A percentile compares a stretch with the other conserved stretches of the same genome.
Conservation (phyloP, 2,113 vertebrate species). For the Cricetomys ansorgei region DNA sequence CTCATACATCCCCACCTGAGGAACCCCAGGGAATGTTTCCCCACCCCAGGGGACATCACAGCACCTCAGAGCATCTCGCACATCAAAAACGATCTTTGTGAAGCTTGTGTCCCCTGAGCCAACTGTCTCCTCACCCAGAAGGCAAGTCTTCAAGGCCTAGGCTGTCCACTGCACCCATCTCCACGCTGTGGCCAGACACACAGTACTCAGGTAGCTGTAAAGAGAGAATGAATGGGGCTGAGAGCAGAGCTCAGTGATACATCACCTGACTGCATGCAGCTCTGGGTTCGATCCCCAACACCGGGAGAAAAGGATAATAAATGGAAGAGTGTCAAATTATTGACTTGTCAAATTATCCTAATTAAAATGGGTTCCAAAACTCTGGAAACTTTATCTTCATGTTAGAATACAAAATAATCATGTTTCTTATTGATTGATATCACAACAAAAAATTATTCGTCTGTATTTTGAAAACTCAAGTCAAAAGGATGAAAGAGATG, state of each 20-base stretch:
- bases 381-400: background rate
- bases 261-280: background rate
- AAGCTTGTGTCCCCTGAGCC: rapidly evolving
- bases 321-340: too few relatives aligned
- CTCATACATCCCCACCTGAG: background rate
- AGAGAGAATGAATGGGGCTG: background rate
- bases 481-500: background rate
- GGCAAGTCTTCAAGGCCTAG: background rate
- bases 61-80: rapidly evolving
- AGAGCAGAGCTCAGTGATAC: too few relatives aligned
- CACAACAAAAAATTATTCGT: background rate
- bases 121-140: background rate
- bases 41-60: rapidly evolving
- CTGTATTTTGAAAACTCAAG: background rate
- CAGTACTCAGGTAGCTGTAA: rapidly evolving
- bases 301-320: background rate
- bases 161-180: rapidly evolving
- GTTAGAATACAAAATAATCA: background rate
- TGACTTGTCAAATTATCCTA: background rate
- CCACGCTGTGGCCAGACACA: rapidly evolving
- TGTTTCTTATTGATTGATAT: background rate
- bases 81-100: rapidly evolving
- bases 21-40: rapidly evolving
- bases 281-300: background rate
- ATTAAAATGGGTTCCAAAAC: background rate